Evolutionary conservation across 2,113 vertebrate genomes (phyloP).

Genomic region (Loxodonta africana): DNA sequence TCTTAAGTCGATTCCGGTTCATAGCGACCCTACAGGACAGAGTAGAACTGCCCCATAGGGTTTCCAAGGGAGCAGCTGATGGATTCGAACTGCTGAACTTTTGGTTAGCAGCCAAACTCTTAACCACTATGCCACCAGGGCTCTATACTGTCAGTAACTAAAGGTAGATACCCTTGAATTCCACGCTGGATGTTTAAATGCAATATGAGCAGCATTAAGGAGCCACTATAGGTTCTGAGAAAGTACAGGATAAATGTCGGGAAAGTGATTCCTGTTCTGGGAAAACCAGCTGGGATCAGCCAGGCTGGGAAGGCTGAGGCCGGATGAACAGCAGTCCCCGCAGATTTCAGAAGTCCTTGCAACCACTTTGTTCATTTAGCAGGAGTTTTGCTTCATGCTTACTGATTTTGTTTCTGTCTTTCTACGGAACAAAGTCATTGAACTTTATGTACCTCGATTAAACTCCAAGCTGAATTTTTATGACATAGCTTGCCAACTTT

Average conservation of each 20-base stretch:
- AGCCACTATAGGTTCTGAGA: background rate
- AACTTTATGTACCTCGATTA: slow-evolving; percentile 45
- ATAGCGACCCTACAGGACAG: too few species aligned
- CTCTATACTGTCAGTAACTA: background rate
- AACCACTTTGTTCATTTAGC: background rate
- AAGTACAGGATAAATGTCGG: background rate
- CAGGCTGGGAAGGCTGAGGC: background rate
- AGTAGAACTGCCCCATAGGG: too few species aligned
- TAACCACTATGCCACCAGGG: too few species aligned
- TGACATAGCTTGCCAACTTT: background rate
- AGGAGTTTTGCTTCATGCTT: background rate
- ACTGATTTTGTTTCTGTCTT: slow-evolving; percentile 5
- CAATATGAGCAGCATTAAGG: background rate
- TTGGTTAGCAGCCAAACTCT: too few species aligned
- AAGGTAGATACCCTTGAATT: background rate
- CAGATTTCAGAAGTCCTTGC: background rate
- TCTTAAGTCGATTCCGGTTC: too few species aligned
- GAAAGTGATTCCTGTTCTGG: background rate
- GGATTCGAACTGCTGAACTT: too few species aligned
- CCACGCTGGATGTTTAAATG: background rate
- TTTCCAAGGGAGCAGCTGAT: too few species aligned
- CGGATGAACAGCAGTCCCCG: background rate
- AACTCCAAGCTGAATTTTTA: slow-evolving; percentile 55
- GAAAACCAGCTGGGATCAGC: background rate
- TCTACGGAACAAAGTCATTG: background rate